A percentile compares a stretch with the other conserved stretches of the same genome.
These are phyloP conservation scores for Incurvaria masculella DNA, from an alignment of 2,888 invertebrate genomes.

Conservation along the genomic window DNA sequence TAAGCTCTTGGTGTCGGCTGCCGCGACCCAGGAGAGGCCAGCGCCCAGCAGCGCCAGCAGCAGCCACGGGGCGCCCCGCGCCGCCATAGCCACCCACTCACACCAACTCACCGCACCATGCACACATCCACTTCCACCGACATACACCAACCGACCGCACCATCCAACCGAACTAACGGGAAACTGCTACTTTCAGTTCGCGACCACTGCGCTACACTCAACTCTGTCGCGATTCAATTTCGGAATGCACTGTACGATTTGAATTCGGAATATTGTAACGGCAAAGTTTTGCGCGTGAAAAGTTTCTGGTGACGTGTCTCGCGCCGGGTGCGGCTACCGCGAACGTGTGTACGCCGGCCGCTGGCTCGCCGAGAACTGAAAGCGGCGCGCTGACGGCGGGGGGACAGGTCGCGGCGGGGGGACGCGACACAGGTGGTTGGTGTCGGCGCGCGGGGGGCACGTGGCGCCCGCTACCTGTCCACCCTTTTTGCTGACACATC, in stretches of 20 bases:
- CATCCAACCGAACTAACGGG: not conserved
- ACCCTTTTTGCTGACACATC: too few relatives aligned
- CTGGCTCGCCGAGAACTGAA: not conserved
- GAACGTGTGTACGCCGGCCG: not conserved
- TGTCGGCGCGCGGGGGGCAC: not conserved
- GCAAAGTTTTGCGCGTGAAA: not conserved
- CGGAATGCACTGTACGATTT: not conserved
- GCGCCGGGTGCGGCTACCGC: not conserved
- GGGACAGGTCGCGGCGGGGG: too few relatives aligned
- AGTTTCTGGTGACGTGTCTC: not conserved
- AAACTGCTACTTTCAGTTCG: not conserved
- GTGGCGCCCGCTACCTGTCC: not conserved
- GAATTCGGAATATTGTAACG: not conserved
- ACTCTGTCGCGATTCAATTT: not conserved
- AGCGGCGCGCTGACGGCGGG: not conserved
- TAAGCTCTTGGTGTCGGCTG: conserved; percentile 43
- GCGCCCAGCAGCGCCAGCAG: conserved; percentile 26
- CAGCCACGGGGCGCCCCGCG: not conserved
- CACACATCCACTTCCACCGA: not conserved
- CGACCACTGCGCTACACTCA: not conserved
- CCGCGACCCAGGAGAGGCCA: conserved; percentile 22
- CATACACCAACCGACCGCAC: not conserved
- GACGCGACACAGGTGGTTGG: not conserved
- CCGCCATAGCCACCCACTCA: not conserved
- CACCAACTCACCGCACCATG: not conserved